Base-by-base conservation (phyloP, 2,797 vertebrate species). In the Atherinosoma microstoma region DNA sequence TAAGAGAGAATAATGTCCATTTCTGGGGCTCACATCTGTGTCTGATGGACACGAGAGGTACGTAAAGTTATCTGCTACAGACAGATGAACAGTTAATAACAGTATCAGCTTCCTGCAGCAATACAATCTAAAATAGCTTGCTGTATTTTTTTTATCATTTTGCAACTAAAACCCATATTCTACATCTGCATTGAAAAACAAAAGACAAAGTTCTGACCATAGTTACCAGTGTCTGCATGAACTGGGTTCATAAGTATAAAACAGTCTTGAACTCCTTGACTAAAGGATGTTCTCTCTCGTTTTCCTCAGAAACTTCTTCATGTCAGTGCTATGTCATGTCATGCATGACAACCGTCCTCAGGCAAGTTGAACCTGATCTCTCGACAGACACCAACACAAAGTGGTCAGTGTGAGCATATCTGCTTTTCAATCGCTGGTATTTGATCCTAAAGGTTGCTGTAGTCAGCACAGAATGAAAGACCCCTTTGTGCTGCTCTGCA, bases 391-490 rank as follows among this genome's bases (percentile, higher is more conserved):
- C 24, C 11, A 66, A 59, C 64, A 90, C 80, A 87, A 86, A 84
- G 85, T 75, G 64, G 58, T 78, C 80, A 80, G 67, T 80, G 79
- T 85, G 70, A 58, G 70, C 20, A 11, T 74, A 79, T 89, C 81
- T 73, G 77, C 70, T 51, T 56, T 61, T 78, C 27, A 9, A 67
- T 82, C 71, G 12, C 64, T 69, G 67, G 53, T 65, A 73, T 82
- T 83, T 84, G 65, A 79, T 80, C 67, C 38, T 27, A 58, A 78
- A 64, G 58, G 82, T 76, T 71, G 67, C 56, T 63, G 30, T 3
- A 70, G 65, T 81, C 60, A 35, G 66, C 32, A 10, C 22, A 35
- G 35, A 72, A 71, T 80, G 40, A 84, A 84, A 57, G 74, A 27
- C 64, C 4, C 24, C 29, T 51, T 63, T 84, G 73, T 83, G 24